A percentile compares a stretch with the other conserved stretches of the same genome.
Evolutionary conservation across 2,888 invertebrate genomes (phyloP).

Genomic region (Chrysodeixis includens): DNA sequence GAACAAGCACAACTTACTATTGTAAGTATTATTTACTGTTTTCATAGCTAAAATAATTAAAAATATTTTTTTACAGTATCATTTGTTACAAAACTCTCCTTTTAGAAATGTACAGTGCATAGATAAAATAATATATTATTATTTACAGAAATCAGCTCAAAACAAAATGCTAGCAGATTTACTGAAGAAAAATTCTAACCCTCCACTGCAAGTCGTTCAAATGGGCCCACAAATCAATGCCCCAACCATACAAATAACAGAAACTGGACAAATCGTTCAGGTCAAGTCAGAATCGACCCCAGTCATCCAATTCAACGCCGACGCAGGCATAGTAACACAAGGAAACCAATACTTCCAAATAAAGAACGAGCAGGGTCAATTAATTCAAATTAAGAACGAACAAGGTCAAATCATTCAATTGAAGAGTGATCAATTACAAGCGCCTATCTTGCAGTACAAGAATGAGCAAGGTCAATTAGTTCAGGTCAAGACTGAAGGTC

Average conservation of each 20-base stretch:
- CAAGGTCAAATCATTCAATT: slow-evolving; percentile 85
- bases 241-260: slow-evolving; percentile 85
- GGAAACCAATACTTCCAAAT: slow-evolving; percentile 80
- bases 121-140: background rate
- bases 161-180: slow-evolving; percentile 96
- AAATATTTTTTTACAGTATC: no score
- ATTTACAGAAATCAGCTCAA: slow-evolving; percentile 81
- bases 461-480: slow-evolving; percentile 77
- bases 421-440: slow-evolving; percentile 79
- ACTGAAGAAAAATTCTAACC: slow-evolving; percentile 92
- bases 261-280: slow-evolving; percentile 85
- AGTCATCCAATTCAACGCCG: slow-evolving; percentile 77
- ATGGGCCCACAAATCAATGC: slow-evolving; percentile 83
- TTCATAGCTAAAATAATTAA: no score
- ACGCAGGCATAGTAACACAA: slow-evolving; percentile 67
- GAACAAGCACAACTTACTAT: slow-evolving; percentile 83
- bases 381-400: slow-evolving; percentile 83
- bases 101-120: background rate
- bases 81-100: no score
- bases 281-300: slow-evolving; percentile 78
- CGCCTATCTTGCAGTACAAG: slow-evolving; percentile 75
- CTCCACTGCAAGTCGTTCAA: slow-evolving; percentile 86
- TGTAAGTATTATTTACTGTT: slow-evolving; percentile 67
- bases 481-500: slow-evolving; percentile 68
- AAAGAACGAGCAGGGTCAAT: slow-evolving; percentile 84